Percentiles rank a stretch among this genome's conserved stretches.
phyloP scores from a whole-genome alignment of 2,113 vertebrate genomes.

The Sclerurus mexicanus region DNA sequence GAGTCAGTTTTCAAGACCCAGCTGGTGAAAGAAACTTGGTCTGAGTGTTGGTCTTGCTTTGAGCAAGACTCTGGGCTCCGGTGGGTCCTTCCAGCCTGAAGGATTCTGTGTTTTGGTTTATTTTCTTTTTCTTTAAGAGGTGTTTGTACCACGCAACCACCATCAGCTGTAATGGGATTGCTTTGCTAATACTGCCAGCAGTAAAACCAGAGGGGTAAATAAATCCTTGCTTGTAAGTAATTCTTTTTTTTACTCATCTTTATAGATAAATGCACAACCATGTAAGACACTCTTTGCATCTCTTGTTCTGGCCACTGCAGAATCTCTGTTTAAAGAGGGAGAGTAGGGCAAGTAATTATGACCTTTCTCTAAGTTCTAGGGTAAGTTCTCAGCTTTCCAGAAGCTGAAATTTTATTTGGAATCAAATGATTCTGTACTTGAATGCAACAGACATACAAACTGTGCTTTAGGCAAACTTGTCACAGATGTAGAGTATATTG shows the following conservation, averaged over 20 bases:
- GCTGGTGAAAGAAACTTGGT: neutral
- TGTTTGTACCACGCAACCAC: neutral
- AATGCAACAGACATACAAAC: neutral
- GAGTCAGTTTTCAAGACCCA: neutral
- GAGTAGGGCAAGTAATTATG: neutral
- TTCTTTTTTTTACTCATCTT: neutral
- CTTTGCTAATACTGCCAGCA: neutral
- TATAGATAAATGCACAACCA: neutral
- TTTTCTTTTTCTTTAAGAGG: neutral
- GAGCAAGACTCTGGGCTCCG: neutral
- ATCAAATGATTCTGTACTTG: neutral
- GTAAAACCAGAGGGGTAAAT: neutral
- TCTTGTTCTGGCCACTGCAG: neutral
- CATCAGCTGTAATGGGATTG: neutral
- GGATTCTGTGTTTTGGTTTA: neutral
- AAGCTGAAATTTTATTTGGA: neutral
- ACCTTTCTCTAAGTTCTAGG: neutral
- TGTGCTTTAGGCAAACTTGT: neutral
- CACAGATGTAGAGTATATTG: neutral
- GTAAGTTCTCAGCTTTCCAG: neutral
- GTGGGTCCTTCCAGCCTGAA: neutral
- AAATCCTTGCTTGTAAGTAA: neutral
- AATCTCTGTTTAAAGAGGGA: neutral
- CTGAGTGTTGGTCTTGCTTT: neutral
- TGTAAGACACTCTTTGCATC: neutral